Evolutionary conservation across 1,140 invertebrate genomes (phyloP), one percentile per base, ranked within the genome.

Genomic region (Trachelipus rathkii): DNA sequence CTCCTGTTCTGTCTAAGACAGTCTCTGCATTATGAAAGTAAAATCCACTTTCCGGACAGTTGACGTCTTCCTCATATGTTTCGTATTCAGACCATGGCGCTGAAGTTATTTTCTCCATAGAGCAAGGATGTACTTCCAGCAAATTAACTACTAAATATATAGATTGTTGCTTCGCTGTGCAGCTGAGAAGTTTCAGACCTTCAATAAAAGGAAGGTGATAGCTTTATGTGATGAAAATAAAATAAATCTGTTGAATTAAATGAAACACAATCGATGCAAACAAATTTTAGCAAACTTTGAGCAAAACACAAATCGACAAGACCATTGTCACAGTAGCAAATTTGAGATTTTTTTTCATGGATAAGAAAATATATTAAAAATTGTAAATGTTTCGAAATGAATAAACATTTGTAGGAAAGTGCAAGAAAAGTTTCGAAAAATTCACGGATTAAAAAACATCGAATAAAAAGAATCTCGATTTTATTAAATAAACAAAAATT

Each of bases 1-100:
- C 44, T 46, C 74, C 74, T 24, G 13, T 71, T 50, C 74, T 66
- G 74, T 76, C 74, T 10, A 76, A 76, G 44, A 76, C 74, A 15
- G 70, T 67, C 44, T 76, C 66, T 5, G 74, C 71, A 66, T 76
- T 76, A 67, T 71, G 70, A 66, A 71, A 45, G 23, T 44, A 71
- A 4, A 71, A 43, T 4, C 45, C 67, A 44, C 45, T 66, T 3
- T 66, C 45, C 11, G 69, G 74, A n/a, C 69, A 70, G 23, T 70
- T 70, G 33, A 33, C 33, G 6, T 33, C 33, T 33, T 33, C 33
- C 2, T 33, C 33, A 6, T 33, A 33, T 33, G 6, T 33, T 6
- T 33, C 6, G 33, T 33, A 33, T 33, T 70, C 50, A 4, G 50
- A 60, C n/a, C 69, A 70, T 2, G 50, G 50, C 3, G 11, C 50